phyloP scores from a whole-genome alignment of 2,113 vertebrate genomes.

The Scopus umbretta region DNA sequence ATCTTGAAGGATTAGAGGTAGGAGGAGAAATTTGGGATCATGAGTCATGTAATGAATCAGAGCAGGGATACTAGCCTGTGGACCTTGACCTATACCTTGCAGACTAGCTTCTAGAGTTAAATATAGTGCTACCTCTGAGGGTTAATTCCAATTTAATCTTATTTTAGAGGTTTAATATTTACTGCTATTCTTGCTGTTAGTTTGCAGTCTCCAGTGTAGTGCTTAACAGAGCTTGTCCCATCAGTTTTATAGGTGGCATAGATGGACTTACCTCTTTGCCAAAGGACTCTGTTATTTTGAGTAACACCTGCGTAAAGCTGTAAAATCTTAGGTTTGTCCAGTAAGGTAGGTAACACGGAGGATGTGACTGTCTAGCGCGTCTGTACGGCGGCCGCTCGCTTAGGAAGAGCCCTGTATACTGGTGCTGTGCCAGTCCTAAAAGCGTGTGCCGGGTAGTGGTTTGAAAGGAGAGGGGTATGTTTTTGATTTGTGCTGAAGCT shows the following conservation, averaged over 20 bases:
- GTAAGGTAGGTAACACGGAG: background rate
- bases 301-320: background rate
- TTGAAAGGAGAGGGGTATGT: background rate
- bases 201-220: background rate
- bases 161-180: background rate
- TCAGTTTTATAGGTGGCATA: background rate
- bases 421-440: background rate
- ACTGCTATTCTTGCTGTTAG: background rate
- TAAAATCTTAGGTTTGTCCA: background rate
- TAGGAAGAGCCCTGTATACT: background rate
- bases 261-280: background rate
- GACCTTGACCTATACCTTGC: background rate
- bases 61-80: background rate
- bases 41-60: background rate
- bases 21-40: background rate
- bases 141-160: background rate
- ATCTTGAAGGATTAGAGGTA: background rate
- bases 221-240: background rate
- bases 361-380: background rate
- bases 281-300: background rate
- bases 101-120: background rate
- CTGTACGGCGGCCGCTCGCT: background rate
- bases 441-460: background rate
- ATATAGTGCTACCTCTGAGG: background rate
- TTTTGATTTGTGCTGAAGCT: background rate